Conservation (phyloP, 30 jellyfish, hydroid and myxozoan species). For the Phacellophora camtschatica region DNA sequence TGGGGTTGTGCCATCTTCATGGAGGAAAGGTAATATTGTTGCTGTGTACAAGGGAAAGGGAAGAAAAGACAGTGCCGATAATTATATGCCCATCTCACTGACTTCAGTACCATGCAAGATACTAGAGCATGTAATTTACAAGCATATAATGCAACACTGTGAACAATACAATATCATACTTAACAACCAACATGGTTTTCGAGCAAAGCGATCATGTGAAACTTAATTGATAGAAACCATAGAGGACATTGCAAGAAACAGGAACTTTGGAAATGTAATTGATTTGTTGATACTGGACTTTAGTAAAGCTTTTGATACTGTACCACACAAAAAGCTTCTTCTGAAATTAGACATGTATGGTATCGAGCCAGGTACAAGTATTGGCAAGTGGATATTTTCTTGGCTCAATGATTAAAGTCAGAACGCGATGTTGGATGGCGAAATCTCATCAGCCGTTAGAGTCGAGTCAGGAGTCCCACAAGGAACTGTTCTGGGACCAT, state of each 20-base stretch:
- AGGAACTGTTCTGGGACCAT: slow-evolving; percentile 57
- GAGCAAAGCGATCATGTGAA: slow-evolving; percentile 52
- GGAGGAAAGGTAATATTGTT: slow-evolving; percentile 39
- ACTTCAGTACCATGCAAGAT: slow-evolving; percentile 48
- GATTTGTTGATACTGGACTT: slow-evolving; percentile 49
- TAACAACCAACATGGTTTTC: slow-evolving; percentile 39
- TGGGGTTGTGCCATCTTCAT: slow-evolving; percentile 43
- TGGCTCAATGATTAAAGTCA: slow-evolving; percentile 14
- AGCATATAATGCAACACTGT: slow-evolving; percentile 21
- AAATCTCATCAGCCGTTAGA: slow-evolving; percentile 28
- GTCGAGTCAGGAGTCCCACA: slow-evolving; percentile 50
- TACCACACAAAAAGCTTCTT: slow-evolving; percentile 28
- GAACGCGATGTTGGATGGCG: not conserved
- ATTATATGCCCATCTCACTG: slow-evolving; percentile 30
- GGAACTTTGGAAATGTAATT: slow-evolving; percentile 14
- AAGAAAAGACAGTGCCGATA: slow-evolving; percentile 5
- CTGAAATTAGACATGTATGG: slow-evolving; percentile 18
- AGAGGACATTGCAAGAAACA: slow-evolving; percentile 24
- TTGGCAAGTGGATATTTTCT: slow-evolving; percentile 19
- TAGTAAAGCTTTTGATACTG: slow-evolving; percentile 44
- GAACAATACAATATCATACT: slow-evolving; percentile 12
- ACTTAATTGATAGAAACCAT: slow-evolving; percentile 54
- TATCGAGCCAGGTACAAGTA: slow-evolving; percentile 11
- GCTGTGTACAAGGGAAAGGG: slow-evolving; percentile 48
- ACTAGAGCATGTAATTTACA: slow-evolving; percentile 37